phyloP scores from a whole-genome alignment of 2,113 vertebrate genomes.

The Burhinus oedicnemus region DNA sequence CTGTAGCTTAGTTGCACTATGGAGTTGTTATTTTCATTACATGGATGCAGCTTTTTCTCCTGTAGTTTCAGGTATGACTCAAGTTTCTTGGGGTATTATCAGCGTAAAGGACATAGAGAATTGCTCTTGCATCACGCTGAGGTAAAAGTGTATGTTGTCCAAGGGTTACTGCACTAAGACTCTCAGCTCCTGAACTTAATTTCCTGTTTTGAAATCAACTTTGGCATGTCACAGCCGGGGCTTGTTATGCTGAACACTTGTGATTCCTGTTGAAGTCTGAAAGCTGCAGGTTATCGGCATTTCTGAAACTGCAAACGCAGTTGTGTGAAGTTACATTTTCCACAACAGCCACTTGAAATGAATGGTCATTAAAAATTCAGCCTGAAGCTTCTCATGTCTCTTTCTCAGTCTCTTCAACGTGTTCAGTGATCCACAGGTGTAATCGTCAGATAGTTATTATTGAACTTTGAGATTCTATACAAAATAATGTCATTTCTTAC shows the following conservation, averaged over 20 bases:
- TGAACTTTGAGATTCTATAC: not conserved
- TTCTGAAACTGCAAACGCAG: not conserved
- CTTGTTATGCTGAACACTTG: not conserved
- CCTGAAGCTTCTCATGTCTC: not conserved
- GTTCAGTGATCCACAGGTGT: not conserved
- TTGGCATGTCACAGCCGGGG: not conserved
- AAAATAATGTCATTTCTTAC: not conserved
- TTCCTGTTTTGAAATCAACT: not conserved
- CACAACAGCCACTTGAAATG: not conserved
- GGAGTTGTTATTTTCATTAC: not conserved
- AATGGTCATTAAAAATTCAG: not conserved
- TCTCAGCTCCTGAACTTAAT: not conserved
- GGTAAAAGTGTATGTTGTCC: not conserved
- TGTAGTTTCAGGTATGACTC: not conserved
- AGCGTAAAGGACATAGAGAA: not conserved
- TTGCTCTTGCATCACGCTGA: not conserved
- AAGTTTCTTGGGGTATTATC: not conserved
- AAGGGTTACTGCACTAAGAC: not conserved
- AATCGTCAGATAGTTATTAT: not conserved
- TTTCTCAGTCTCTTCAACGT: not conserved
- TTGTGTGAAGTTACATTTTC: not conserved
- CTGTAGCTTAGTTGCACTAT: not conserved
- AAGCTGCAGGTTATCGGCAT: not conserved
- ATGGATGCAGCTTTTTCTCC: not conserved
- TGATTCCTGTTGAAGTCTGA: not conserved